Evolutionary conservation across 1,140 invertebrate species (phyloP).

Genomic region (Eriocheir sinensis): DNA sequence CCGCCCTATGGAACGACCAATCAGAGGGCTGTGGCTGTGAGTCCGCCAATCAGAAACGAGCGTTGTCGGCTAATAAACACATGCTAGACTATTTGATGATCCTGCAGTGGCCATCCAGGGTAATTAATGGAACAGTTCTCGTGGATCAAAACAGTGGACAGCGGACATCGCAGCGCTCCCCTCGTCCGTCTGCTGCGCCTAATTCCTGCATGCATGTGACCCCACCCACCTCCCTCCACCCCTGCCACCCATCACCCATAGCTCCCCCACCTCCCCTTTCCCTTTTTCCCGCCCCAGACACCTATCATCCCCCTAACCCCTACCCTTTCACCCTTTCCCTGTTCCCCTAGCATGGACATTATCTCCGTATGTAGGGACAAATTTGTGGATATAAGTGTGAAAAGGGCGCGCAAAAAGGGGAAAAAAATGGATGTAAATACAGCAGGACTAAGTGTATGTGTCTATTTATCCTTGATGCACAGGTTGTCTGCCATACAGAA

Average conservation of each 20-base stretch:
- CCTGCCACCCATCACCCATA: too few relatives aligned
- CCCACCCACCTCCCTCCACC: neutral
- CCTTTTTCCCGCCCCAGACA: too few relatives aligned
- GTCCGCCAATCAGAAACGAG: constrained; percentile 39
- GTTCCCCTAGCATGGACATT: too few relatives aligned
- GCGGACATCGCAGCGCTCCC: constrained; percentile 6
- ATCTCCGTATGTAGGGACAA: too few relatives aligned
- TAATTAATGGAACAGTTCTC: constrained; percentile 48
- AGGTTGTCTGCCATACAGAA: too few relatives aligned
- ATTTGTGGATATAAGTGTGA: too few relatives aligned
- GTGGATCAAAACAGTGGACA: constrained; percentile 9
- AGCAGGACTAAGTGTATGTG: too few relatives aligned
- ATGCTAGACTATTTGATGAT: constrained; percentile 48
- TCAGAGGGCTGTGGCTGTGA: constrained; percentile 21
- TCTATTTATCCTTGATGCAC: too few relatives aligned
- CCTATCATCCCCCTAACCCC: too few relatives aligned
- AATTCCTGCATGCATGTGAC: constrained; percentile 8
- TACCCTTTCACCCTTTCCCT: too few relatives aligned
- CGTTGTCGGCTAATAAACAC: constrained; percentile 51
- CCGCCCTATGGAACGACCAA: neutral
- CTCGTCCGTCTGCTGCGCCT: neutral
- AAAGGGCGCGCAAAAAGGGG: too few relatives aligned
- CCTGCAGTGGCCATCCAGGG: neutral
- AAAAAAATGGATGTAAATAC: too few relatives aligned
- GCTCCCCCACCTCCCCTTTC: neutral